Evolutionary conservation across 2,888 invertebrate genomes (phyloP).

Genomic region (Xestia ashworthii): DNA sequence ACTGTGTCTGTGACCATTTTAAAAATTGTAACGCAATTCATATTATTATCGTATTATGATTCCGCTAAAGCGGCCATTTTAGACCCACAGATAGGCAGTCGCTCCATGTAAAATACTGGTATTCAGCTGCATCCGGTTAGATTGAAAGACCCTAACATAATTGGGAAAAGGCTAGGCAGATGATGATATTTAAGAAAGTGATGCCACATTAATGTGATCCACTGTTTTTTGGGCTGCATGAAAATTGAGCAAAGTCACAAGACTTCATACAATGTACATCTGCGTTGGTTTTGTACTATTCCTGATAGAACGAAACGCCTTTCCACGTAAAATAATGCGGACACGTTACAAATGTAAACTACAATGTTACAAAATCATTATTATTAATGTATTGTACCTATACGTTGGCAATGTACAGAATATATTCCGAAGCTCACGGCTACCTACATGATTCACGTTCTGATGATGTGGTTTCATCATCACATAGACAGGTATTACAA

Average conservation of each 20-base stretch:
- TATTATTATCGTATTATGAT: too few relatives aligned
- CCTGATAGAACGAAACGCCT: not conserved
- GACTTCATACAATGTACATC: not conserved
- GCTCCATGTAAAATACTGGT: too few relatives aligned
- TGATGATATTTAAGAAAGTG: too few relatives aligned
- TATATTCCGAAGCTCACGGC: constrained; percentile 10
- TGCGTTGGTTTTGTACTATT: not conserved
- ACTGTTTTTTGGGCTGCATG: not conserved
- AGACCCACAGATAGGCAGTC: too few relatives aligned
- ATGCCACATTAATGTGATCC: not conserved
- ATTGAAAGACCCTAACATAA: too few relatives aligned
- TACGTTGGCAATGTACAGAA: not conserved
- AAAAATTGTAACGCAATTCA: too few relatives aligned
- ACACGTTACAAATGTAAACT: not conserved
- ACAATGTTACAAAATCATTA: not conserved
- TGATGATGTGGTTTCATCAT: constrained; percentile 17
- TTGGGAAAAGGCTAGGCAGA: too few relatives aligned
- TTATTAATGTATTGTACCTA: not conserved
- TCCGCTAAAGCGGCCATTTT: too few relatives aligned
- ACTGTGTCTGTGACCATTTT: too few relatives aligned
- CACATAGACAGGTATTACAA: not conserved
- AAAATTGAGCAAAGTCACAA: not conserved
- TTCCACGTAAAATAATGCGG: not conserved
- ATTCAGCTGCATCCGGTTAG: too few relatives aligned
- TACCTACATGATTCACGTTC: constrained; percentile 2